Percentiles rank a stretch among this genome's conserved stretches.
Evolutionary conservation across 2,797 vertebrate species (phyloP).

Genomic region (Silurus aristotelis): DNA sequence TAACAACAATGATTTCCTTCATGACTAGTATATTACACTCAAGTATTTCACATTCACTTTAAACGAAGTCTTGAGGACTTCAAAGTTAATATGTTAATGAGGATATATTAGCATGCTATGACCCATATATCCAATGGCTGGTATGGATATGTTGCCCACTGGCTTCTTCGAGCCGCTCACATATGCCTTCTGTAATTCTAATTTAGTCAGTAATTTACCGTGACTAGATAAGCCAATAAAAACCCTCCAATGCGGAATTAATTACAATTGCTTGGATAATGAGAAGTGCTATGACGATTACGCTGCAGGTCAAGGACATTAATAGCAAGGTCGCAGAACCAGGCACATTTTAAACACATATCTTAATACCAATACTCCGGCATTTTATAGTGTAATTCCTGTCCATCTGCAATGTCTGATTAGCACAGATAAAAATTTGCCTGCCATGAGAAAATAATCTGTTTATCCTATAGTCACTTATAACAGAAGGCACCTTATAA

Average conservation of each 20-base stretch:
- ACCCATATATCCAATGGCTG: constrained; percentile 28
- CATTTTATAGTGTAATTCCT: background rate
- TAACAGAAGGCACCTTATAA: background rate
- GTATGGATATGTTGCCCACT: constrained; percentile 43
- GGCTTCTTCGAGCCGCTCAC: constrained; percentile 26
- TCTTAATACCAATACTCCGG: background rate
- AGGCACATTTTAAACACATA: background rate
- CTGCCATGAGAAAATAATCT: background rate
- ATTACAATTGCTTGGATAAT: constrained; percentile 56
- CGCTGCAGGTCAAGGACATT: constrained; percentile 46
- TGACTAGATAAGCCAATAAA: constrained; percentile 57
- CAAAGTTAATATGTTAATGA: constrained; percentile 39
- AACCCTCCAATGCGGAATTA: constrained; percentile 48
- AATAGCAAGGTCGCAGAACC: background rate
- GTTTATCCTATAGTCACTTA: background rate
- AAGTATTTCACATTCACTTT: constrained; percentile 10
- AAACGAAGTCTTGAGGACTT: constrained; percentile 23
- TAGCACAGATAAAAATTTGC: background rate
- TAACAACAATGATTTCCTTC: background rate
- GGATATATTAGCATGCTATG: constrained; percentile 42
- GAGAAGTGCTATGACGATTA: constrained; percentile 40
- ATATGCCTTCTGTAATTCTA: constrained; percentile 55
- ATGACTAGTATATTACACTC: background rate
- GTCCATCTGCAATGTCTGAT: background rate
- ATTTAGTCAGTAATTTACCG: constrained; percentile 53